Conservation (phyloP, 2,113 vertebrate genomes). For the Apeltes quadracus region DNA sequence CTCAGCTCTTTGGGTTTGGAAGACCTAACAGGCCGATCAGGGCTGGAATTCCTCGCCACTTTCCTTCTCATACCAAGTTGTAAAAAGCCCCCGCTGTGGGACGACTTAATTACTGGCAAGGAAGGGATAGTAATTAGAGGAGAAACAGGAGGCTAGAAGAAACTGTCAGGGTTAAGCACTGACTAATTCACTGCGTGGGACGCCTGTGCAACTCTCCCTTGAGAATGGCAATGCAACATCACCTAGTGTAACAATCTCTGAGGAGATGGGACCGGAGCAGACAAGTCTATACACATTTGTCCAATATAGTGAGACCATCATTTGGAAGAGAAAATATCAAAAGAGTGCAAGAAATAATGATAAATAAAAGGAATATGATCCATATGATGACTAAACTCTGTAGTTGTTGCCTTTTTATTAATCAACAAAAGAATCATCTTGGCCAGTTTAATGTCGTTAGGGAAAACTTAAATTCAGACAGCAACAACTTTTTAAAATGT, state of each 20-base stretch:
- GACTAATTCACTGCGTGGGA: slow-evolving; percentile 79
- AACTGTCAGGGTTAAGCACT: slow-evolving; percentile 82
- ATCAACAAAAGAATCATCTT: no score
- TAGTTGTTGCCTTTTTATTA: not conserved
- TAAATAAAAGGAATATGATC: not conserved
- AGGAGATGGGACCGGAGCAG: slow-evolving; percentile 37
- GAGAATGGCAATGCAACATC: slow-evolving; percentile 61
- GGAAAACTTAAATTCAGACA: no score
- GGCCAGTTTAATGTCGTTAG: no score
- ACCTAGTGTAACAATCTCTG: slow-evolving; percentile 50
- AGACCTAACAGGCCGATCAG: slow-evolving; percentile 53
- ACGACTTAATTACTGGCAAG: slow-evolving; percentile 79
- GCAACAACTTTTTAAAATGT: not conserved
- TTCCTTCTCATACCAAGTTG: slow-evolving; percentile 65
- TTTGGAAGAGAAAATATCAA: slow-evolving; percentile 2
- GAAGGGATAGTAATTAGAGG: slow-evolving; percentile 78
- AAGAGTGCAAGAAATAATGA: not conserved
- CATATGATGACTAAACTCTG: not conserved
- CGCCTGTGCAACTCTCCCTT: slow-evolving; percentile 58
- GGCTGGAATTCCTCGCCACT: slow-evolving; percentile 62
- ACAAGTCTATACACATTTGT: not conserved
- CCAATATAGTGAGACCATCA: not conserved
- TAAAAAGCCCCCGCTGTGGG: slow-evolving; percentile 75
- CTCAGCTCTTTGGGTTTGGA: slow-evolving; percentile 43
- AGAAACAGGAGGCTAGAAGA: slow-evolving; percentile 77